Percentiles rank a stretch among this genome's conserved stretches.
These are phyloP conservation scores for Acrobasis suavella DNA, from an alignment of 2,888 invertebrate species.

Conservation along the genomic window DNA sequence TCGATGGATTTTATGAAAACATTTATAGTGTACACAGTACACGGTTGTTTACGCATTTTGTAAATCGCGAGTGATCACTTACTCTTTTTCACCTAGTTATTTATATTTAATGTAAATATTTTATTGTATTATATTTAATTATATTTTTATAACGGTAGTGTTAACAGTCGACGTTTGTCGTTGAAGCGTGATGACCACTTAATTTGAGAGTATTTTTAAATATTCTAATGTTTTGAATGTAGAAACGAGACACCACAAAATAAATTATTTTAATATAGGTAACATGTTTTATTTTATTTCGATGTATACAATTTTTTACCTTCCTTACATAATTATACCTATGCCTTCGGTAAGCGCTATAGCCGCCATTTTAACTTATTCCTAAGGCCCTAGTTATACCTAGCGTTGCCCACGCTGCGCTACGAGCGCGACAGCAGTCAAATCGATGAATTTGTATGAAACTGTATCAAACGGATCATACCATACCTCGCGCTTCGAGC, in stretches of 20 bases:
- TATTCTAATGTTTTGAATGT: slow-evolving; percentile 54
- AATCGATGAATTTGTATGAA: too few relatives aligned
- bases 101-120: slow-evolving; percentile 54
- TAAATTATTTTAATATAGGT: slow-evolving; percentile 67
- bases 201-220: slow-evolving; percentile 35
- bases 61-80: slow-evolving; percentile 41
- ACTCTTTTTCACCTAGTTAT: slow-evolving; percentile 37
- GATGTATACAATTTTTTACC: not conserved
- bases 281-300: slow-evolving; percentile 21
- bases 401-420: too few relatives aligned
- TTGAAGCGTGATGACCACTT: slow-evolving; percentile 31
- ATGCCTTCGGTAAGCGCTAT: too few relatives aligned
- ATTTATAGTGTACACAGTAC: slow-evolving; percentile 6
- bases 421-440: too few relatives aligned
- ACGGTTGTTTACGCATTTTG: slow-evolving; percentile 35
- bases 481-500: too few relatives aligned
- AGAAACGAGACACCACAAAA: slow-evolving; percentile 50
- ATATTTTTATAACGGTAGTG: slow-evolving; percentile 66
- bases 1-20: not conserved
- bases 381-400: too few relatives aligned
- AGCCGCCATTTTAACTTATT: too few relatives aligned
- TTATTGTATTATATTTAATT: slow-evolving; percentile 50
- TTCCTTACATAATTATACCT: not conserved
- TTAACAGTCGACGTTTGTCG: slow-evolving; percentile 29
- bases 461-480: too few relatives aligned